Base-by-base conservation (phyloP, 2,888 invertebrate genomes). In the Craniophora ligustri region DNA sequence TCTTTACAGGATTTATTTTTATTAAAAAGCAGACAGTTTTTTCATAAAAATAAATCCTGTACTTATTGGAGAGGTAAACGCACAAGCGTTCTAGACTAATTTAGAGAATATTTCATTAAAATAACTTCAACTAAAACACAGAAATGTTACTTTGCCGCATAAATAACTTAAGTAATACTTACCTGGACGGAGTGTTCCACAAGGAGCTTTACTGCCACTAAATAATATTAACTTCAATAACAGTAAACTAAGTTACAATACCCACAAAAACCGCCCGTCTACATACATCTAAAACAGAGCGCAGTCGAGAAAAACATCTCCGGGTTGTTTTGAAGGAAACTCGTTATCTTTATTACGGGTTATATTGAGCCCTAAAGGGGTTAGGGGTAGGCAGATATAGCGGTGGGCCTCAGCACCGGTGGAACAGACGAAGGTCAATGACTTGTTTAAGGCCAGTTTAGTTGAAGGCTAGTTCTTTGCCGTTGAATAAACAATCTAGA, bases 341-440 rank as follows among this genome's bases (percentile, higher is more conserved):
- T 81, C 76, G 76, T 82, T 79, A 82, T 76, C 74, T 78, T 81
- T 81, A 82, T 79, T 78, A 71, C 66, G 71, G 74, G 69, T 58
- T 72, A 70, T 80, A 80, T 76, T 64, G 69, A 61, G 59, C 58
- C 61, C 60, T 69, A 66, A 73, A 75, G 73, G 75, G 73, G 66
- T 71, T 47, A 54, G 56, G 58, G 36, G 61, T 51, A 40, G 31
- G 48, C 54, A 58, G 38, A 46, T 40, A 64, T 42, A 40, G 31
- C 21, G 23, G 70, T 56, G 63, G 23, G 65, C 47, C 46, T 53
- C 15, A 63, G 19, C n/a, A 30, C 41, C 18, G 31, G 39, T 50
- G 34, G 26, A 41, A 44, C 31, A 35, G 26, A 44, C 69, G 30
- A 36, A 32, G 51, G 67, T 71, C 49, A 36, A 71, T 53, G 53